phyloP scores from a whole-genome alignment of 2,113 vertebrate species.

The Atrichornis clamosus region DNA sequence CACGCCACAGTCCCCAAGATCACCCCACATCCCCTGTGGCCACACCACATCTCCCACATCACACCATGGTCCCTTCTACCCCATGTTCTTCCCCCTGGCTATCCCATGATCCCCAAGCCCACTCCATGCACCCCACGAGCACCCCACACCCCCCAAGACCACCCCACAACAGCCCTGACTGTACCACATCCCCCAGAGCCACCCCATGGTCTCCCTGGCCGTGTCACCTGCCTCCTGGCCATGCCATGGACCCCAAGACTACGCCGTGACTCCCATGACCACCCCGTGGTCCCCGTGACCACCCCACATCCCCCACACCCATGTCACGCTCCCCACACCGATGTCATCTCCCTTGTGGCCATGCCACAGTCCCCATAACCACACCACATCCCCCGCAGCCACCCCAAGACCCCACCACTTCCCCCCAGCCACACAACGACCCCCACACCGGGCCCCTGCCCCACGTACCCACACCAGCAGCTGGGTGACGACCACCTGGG shows the following conservation, averaged over 20 bases:
- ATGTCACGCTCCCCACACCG: fast-evolving
- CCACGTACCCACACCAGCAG: conserved; percentile 90
- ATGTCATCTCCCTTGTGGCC: fast-evolving
- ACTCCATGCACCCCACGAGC: fast-evolving
- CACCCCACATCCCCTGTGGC: not conserved
- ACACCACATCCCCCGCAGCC: not conserved
- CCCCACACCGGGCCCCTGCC: fast-evolving
- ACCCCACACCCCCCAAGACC: fast-evolving
- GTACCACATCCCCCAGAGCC: not conserved
- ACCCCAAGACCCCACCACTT: not conserved
- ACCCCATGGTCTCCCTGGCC: not conserved
- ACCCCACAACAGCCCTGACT: not conserved
- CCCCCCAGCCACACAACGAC: not conserved
- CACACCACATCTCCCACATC: not conserved
- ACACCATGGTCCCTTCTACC: not conserved
- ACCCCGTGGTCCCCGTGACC: fast-evolving
- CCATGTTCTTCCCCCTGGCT: not conserved
- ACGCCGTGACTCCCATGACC: too few species aligned
- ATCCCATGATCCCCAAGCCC: too few species aligned
- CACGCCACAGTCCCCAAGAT: too few species aligned
- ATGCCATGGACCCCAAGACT: fast-evolving
- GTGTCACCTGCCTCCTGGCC: not conserved
- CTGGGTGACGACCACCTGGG: conserved; percentile 92
- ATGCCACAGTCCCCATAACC: fast-evolving
- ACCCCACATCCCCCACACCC: fast-evolving